Evolutionary conservation across 2,113 vertebrate species (phyloP).

Genomic region (Ramphastos sulfuratus): DNA sequence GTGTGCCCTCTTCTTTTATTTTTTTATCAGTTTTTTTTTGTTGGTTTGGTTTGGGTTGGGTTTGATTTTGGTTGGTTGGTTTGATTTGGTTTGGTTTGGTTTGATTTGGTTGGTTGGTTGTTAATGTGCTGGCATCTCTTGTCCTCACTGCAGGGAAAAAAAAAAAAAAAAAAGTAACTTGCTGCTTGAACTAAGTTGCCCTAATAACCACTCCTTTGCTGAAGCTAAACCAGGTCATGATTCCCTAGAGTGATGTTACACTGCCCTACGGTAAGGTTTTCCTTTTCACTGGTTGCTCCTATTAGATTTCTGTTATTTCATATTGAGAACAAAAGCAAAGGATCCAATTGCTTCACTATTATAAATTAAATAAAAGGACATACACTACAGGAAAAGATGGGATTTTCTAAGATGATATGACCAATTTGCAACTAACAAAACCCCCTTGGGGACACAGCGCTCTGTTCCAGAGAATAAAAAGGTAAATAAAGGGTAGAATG

Average conservation of each 20-base stretch:
- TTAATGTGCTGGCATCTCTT: not conserved
- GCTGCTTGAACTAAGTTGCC: not conserved
- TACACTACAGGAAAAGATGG: not conserved
- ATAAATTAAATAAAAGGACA: constrained; percentile 41
- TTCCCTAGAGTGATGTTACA: constrained; percentile 18
- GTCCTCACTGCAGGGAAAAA: not conserved
- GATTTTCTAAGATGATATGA: not conserved
- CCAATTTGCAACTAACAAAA: constrained; percentile 18
- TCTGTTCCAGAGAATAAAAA: not conserved
- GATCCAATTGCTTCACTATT: constrained; percentile 33
- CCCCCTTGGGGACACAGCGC: not conserved
- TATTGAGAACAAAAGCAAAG: constrained; percentile 33
- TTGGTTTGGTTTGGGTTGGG: not conserved
- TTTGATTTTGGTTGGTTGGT: not conserved
- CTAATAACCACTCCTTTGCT: constrained; percentile 16
- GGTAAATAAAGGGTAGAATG: constrained; percentile 4
- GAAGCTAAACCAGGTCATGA: constrained; percentile 22
- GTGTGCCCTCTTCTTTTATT: not conserved
- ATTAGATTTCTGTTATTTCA: constrained; percentile 47
- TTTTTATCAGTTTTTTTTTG: not conserved
- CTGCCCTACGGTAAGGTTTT: constrained; percentile 1
- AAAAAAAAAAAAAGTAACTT: constrained; percentile 45
- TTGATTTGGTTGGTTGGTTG: too few species aligned
- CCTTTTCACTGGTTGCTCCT: not conserved
- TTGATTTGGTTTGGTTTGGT: not conserved